Percentiles rank a stretch among this genome's conserved stretches.
Evolutionary conservation across 2,888 invertebrate species (phyloP).

Genomic region (Epiblema foenella): DNA sequence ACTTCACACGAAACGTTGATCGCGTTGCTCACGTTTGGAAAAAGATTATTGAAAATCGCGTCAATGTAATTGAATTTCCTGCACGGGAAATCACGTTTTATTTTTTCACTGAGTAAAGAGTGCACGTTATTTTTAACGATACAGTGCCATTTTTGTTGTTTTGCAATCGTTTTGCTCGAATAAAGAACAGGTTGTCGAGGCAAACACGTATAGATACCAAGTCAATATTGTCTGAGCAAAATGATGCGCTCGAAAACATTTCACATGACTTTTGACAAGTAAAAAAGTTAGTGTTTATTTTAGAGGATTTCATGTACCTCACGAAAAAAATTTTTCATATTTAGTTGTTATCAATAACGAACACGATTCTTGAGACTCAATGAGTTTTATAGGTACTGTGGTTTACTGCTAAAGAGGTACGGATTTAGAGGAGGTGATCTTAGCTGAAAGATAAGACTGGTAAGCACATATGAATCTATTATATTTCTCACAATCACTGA

Average conservation of each 20-base stretch:
- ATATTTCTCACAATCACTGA: too few species aligned
- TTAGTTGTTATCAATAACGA: too few species aligned
- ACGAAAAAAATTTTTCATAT: too few species aligned
- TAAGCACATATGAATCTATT: too few species aligned
- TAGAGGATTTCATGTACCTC: neutral
- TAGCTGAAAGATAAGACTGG: too few species aligned
- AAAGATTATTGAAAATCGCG: constrained; percentile 42
- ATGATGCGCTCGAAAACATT: neutral
- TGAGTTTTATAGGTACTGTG: too few species aligned
- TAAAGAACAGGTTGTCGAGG: constrained; percentile 7
- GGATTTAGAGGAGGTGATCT: too few species aligned
- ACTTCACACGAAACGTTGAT: constrained; percentile 17
- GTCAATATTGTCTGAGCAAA: constrained; percentile 11
- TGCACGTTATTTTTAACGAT: constrained; percentile 29
- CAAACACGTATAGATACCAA: constrained; percentile 6
- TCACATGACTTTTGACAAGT: neutral
- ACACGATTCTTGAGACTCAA: too few species aligned
- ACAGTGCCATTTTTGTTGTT: constrained; percentile 17
- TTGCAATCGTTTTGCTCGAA: constrained; percentile 1
- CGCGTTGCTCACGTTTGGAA: constrained; percentile 32
- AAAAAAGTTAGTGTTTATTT: neutral
- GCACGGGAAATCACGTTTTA: constrained; percentile 38
- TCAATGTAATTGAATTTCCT: constrained; percentile 39
- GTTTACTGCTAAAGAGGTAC: too few species aligned
- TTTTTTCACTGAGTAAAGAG: constrained; percentile 27